Evolutionary conservation across 2,113 vertebrate genomes (phyloP).

Genomic region (Morone chrysops): DNA sequence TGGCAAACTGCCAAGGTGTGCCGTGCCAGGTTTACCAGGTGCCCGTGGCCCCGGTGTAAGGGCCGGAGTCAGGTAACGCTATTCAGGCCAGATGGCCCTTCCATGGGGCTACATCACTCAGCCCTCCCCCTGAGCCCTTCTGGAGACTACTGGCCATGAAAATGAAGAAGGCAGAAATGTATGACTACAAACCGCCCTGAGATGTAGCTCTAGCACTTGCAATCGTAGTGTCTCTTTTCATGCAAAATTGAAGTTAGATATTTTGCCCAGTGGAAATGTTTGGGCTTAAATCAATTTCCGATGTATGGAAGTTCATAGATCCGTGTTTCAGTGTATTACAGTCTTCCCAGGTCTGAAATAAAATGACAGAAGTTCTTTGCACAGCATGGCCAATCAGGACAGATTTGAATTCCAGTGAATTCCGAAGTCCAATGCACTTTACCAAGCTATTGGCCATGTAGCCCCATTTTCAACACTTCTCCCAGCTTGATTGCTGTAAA

Average conservation of each 20-base stretch:
- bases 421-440: slow-evolving; percentile 1
- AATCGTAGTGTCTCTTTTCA: not conserved
- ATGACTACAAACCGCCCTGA: not conserved
- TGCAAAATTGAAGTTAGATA: not conserved
- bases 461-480: slow-evolving; percentile 15
- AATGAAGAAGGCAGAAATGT: slow-evolving; percentile 17
- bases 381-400: slow-evolving; percentile 40
- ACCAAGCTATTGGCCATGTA: not conserved
- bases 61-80: slow-evolving; percentile 62
- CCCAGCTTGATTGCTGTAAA: slow-evolving; percentile 73
- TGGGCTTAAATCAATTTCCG: slow-evolving; percentile 3
- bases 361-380: slow-evolving; percentile 48
- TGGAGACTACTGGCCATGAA: slow-evolving; percentile 52
- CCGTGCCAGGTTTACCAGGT: slow-evolving; percentile 71
- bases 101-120: slow-evolving; percentile 60
- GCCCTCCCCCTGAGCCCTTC: slow-evolving; percentile 53
- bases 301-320: slow-evolving; percentile 6
- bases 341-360: slow-evolving; percentile 17
- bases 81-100: slow-evolving; percentile 73
- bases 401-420: slow-evolving; percentile 44
- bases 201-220: not conserved
- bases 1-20: slow-evolving; percentile 45
- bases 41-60: slow-evolving; percentile 49
- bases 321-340: not conserved
- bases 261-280: not conserved